These are phyloP conservation scores for Ramphastos sulfuratus DNA, from an alignment of 2,113 vertebrate genomes.

Conservation along the genomic window DNA sequence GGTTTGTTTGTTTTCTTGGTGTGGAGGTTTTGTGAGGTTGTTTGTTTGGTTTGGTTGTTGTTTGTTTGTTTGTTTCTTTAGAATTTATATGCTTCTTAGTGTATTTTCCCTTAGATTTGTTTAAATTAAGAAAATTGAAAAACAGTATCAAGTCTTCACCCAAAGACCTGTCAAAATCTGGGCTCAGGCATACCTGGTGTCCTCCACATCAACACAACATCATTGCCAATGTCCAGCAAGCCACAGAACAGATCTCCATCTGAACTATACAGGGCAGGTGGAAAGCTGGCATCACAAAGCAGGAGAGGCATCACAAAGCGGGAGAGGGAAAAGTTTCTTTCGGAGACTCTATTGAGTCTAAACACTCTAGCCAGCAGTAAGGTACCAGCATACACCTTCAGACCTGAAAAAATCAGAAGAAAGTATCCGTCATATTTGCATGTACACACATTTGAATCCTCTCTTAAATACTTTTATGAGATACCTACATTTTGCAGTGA, in stretches of 20 bases:
- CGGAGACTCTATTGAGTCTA: background rate
- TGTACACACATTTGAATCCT: background rate
- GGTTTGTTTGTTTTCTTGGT: background rate
- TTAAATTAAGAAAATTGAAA: background rate
- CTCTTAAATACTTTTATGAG: background rate
- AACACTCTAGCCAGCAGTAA: background rate
- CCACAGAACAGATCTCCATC: background rate
- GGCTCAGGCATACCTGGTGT: background rate
- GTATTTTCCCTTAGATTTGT: background rate
- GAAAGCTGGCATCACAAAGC: background rate
- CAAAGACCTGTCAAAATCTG: background rate
- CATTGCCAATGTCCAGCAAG: background rate
- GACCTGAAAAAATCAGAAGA: background rate
- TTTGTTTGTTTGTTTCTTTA: too few species aligned
- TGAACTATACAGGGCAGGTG: fast-evolving
- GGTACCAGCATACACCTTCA: fast-evolving
- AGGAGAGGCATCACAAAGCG: background rate
- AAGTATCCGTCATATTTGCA: background rate
- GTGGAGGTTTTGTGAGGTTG: too few species aligned
- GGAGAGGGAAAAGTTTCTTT: background rate
- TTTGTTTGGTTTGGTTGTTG: too few species aligned
- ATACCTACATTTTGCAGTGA: background rate
- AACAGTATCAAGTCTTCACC: background rate
- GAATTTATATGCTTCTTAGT: too few species aligned
- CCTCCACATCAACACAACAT: background rate